These are phyloP conservation scores for Pandion haliaetus DNA, from an alignment of 2,113 vertebrate species.

Conservation along the genomic window DNA sequence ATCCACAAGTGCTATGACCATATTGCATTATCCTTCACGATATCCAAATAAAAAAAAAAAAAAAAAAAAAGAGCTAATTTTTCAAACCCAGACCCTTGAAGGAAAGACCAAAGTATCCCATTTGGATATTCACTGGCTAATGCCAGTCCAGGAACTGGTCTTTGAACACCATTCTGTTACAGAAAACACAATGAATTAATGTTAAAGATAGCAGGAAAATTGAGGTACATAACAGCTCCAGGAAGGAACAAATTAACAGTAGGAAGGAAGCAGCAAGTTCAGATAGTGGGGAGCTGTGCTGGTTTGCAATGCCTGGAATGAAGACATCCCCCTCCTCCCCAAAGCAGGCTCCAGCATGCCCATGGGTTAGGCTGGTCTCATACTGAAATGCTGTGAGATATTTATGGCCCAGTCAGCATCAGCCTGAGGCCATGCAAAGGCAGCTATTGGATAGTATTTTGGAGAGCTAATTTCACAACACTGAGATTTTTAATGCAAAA, in stretches of 20 bases:
- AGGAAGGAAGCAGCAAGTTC: conserved; percentile 29
- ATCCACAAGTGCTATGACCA: background rate
- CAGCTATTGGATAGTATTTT: background rate
- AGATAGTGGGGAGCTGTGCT: background rate
- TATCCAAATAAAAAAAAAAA: background rate
- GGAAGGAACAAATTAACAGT: conserved; percentile 33
- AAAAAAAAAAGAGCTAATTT: background rate
- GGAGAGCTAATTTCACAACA: background rate
- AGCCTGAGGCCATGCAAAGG: background rate
- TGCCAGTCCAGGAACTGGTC: background rate
- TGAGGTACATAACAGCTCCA: background rate
- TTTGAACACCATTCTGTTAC: background rate
- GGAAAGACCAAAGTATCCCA: background rate
- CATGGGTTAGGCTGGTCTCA: background rate
- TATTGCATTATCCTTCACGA: background rate
- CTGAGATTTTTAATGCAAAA: background rate
- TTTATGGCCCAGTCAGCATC: conserved; percentile 7
- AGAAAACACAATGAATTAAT: background rate
- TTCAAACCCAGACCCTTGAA: background rate
- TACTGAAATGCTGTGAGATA: background rate
- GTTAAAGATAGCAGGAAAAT: background rate
- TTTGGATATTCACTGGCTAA: background rate
- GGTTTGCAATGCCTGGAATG: conserved; percentile 26
- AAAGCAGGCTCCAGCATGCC: background rate
- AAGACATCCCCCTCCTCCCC: background rate